A percentile compares a stretch with the other conserved stretches of the same genome.
Conservation (phyloP, 2,797 vertebrate species). For the Microctenopoma lineatum region DNA sequence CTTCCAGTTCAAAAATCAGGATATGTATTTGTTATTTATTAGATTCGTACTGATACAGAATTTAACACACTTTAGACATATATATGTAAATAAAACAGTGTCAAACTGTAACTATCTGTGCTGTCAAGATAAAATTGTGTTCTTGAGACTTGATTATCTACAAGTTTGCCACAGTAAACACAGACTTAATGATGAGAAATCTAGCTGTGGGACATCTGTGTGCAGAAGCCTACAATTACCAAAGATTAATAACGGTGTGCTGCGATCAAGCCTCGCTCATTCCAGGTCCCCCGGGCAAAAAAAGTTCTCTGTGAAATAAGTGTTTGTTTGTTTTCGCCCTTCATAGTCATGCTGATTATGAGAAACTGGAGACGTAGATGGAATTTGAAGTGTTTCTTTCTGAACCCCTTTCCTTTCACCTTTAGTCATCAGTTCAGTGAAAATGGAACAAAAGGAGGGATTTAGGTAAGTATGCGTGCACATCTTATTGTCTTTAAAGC, state of each 20-base stretch:
- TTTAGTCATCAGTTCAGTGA: constrained; percentile 56
- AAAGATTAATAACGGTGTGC: constrained; percentile 80
- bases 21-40: not conserved
- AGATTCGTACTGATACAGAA: too few species aligned
- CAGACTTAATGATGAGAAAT: constrained; percentile 74
- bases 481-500: not conserved
- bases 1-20: not conserved
- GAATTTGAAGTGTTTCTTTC: constrained; percentile 52
- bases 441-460: constrained; percentile 33
- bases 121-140: not conserved
- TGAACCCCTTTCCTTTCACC: constrained; percentile 3
- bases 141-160: constrained; percentile 31
- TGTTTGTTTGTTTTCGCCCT: constrained; percentile 81
- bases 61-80: too few species aligned
- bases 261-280: constrained; percentile 62
- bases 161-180: constrained; percentile 53
- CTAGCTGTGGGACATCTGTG: constrained; percentile 64
- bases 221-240: constrained; percentile 79
- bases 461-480: not conserved
- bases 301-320: constrained; percentile 64
- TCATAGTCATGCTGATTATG: constrained; percentile 77
- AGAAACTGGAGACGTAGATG: constrained; percentile 74
- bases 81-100: too few species aligned
- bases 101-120: too few species aligned
- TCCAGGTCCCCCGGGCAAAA: constrained; percentile 58